Evolutionary conservation across 2,797 vertebrate genomes (phyloP), one percentile per base, ranked within the genome.

Genomic region (Hoplostethus atlanticus): DNA sequence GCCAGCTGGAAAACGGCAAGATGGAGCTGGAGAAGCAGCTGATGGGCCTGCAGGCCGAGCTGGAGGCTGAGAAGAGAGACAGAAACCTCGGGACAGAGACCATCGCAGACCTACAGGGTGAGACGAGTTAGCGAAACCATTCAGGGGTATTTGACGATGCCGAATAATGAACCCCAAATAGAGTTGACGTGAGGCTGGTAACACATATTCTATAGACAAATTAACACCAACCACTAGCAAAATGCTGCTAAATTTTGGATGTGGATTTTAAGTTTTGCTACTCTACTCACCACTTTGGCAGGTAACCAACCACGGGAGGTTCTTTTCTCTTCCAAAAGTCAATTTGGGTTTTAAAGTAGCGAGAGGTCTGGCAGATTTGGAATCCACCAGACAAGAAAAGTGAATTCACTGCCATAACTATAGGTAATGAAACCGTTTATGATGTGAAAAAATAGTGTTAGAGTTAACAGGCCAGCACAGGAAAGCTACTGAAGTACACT

Each of bases 101-200:
- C 50, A 96, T 98, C 79, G 91, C 80, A 47, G 97, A 99, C 83
- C 94, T 99, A 80, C 97, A 99, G 94, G 97, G 98, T 99, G 95
- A 89, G 91, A 25, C 34, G 0, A 11, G 0, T 48, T 38, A 25
- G 12, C 34, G 28, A 34, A 47, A 16, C 61, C 0, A 36, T 2
- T 38, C 50, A 47, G 44, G 4, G 6, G n/a, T 8, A 44, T 52
- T 47, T 13, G 55, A 59, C 48, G 16, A 4, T 12, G 12, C 21
- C 2, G 3, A 50, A 44, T 25, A 44, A 62, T 46, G 12, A 46
- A 15, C 44, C 44, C 44, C 44, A 46, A 15, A 48, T n/a, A 50
- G 16, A 17, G 47, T 50, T 7, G n/a, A 50, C 28, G 3, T 17
- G 17, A 21, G 17, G n/a, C 17, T 50, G n/a, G 5, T 11, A 34